Conservation (phyloP, 2,888 invertebrate genomes). For the Drosophila tanythrix region DNA sequence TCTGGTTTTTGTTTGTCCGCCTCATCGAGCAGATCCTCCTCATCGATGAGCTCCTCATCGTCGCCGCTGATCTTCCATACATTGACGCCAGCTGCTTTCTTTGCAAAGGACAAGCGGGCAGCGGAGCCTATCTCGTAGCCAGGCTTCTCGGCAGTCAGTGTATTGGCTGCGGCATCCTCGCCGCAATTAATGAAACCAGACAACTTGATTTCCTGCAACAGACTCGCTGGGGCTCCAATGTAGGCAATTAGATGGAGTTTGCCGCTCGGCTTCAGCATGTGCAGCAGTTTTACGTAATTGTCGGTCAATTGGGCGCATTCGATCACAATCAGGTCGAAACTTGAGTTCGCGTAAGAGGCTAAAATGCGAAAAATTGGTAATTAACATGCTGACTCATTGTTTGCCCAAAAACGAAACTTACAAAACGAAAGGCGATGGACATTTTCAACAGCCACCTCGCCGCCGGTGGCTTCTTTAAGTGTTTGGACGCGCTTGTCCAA, state of each 20-base stretch:
- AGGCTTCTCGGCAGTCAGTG: slow-evolving; percentile 87
- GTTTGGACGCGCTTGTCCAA: slow-evolving; percentile 86
- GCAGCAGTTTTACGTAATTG: slow-evolving; percentile 87
- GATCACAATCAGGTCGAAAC: slow-evolving; percentile 87
- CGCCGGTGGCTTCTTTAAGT: slow-evolving; percentile 86
- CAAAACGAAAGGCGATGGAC: slow-evolving; percentile 87
- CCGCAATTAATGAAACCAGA: slow-evolving; percentile 87
- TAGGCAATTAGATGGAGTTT: slow-evolving; percentile 86
- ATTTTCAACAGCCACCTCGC: slow-evolving; percentile 87
- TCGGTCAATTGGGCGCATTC: slow-evolving; percentile 82
- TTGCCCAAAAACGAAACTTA: slow-evolving; percentile 83
- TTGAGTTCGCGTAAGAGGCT: slow-evolving; percentile 87
- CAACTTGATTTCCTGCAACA: slow-evolving; percentile 87
- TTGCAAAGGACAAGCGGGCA: slow-evolving; percentile 85
- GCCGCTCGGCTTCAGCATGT: slow-evolving; percentile 88
- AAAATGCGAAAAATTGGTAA: slow-evolving; percentile 41
- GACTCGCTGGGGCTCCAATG: slow-evolving; percentile 81
- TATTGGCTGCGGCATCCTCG: slow-evolving; percentile 66
- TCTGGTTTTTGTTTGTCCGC: slow-evolving; percentile 95
- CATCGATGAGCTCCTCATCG: slow-evolving; percentile 92
- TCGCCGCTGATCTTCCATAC: slow-evolving; percentile 91
- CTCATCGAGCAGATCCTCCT: slow-evolving; percentile 94
- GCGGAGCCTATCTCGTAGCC: slow-evolving; percentile 90
- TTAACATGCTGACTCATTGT: slow-evolving; percentile 63
- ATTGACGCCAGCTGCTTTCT: slow-evolving; percentile 79